Conservation (phyloP, 2,113 vertebrate species). For the Tragelaphus strepsiceros region DNA sequence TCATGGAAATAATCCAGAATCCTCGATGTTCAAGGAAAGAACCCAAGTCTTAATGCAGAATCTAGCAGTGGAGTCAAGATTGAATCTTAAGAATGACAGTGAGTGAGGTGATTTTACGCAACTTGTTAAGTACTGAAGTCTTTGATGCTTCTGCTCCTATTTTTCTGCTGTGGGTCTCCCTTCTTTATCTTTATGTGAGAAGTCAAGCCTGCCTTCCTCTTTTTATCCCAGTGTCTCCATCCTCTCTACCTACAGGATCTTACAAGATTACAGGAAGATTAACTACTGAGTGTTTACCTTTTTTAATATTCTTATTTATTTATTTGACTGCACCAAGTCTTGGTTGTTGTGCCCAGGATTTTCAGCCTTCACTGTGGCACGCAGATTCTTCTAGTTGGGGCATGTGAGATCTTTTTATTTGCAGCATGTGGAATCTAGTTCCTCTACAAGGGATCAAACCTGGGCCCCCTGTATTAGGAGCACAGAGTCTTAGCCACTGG, state of each 20-base stretch:
- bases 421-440: neutral
- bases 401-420: neutral
- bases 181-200: neutral
- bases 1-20: neutral
- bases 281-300: neutral
- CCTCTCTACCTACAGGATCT: neutral
- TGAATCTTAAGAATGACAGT: neutral
- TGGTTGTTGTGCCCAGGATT: neutral
- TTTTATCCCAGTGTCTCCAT: neutral
- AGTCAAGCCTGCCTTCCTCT: neutral
- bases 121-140: neutral
- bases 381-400: neutral
- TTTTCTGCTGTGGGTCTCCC: neutral
- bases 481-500: neutral
- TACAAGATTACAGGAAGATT: neutral
- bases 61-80: neutral
- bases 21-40: neutral
- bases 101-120: neutral
- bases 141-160: no score
- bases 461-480: neutral
- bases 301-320: neutral
- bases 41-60: neutral
- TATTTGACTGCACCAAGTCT: neutral
- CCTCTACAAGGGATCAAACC: neutral
- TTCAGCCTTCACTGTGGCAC: rapidly evolving